Evolutionary conservation across 2,113 vertebrate species (phyloP), one percentile per base, ranked within the genome.

Genomic region (Nothoprocta perdicaria): DNA sequence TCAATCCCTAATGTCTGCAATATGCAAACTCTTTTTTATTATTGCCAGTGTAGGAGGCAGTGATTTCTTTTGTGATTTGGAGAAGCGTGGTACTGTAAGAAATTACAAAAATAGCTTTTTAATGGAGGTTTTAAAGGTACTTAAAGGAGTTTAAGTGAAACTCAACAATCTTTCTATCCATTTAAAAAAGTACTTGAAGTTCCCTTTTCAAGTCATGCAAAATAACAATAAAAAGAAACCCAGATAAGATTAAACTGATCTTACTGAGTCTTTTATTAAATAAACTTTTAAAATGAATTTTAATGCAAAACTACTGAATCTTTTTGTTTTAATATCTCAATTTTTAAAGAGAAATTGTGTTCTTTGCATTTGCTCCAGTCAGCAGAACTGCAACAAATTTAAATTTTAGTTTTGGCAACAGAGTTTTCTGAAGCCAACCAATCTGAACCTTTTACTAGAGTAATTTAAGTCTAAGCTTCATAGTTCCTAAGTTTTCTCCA

Each of bases 91-190:
- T 86, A 86, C 77, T 90, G 88, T 69, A 95, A 83, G 83, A 93
- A 94, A 92, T 92, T 91, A 84, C 72, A 95, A 95, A 97, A 96
- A 96, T 95, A 96, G 94, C 91, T 95, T 95, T 93, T 93, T 95
- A 96, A 96, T 96, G 88, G 95, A 88, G 75, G 82, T 84, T 94
- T 87, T 92, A 85, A 86, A 92, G 61, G 74, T 92, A 95, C 89
- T 95, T 92, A 74, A 21, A 80, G 90, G 95, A 95, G 80, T 95
- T 95, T 92, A 90, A 94, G 80, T 77, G 94, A 91, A 97, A 95
- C 63, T 95, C 5, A 0, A 80, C 77, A 91, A 89, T 89, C 80
- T 94, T 90, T 94, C 66, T 89, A 73, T 58, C 75, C 83, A 81
- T 96, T 89, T 90, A 31, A 94, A 93, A 82, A 89, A 88, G 65